Conservation (phyloP, 2,888 invertebrate species). For the Ditula angustiorana region DNA sequence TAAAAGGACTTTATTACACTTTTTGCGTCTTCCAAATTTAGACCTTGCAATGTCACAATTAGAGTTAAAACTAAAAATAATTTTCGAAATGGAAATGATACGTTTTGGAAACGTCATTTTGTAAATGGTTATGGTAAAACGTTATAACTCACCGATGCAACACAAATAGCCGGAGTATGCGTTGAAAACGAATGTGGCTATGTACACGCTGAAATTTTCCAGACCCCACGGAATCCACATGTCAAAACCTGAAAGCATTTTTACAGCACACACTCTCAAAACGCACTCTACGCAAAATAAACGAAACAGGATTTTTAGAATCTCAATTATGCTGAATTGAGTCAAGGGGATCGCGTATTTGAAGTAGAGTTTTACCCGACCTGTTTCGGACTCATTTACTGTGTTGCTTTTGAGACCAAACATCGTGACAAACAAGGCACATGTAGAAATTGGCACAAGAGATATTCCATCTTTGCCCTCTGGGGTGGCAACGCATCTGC, state of each 20-base stretch:
- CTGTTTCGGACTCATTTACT: too few relatives aligned
- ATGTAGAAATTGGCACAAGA: too few relatives aligned
- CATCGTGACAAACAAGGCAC: too few relatives aligned
- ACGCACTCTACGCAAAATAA: too few relatives aligned
- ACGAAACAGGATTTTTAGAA: too few relatives aligned
- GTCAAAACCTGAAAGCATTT: conserved; percentile 67
- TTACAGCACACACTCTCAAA: too few relatives aligned
- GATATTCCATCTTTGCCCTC: too few relatives aligned
- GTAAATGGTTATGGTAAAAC: background rate
- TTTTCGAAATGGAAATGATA: background rate
- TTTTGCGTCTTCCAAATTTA: background rate
- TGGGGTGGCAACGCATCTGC: too few relatives aligned
- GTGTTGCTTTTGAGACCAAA: too few relatives aligned
- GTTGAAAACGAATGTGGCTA: conserved; percentile 67
- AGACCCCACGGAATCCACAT: conserved; percentile 81
- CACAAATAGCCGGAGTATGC: conserved; percentile 71
- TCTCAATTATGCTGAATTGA: too few relatives aligned
- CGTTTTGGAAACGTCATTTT: background rate
- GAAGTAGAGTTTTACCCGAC: too few relatives aligned
- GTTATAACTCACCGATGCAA: conserved; percentile 63
- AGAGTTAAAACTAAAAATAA: background rate
- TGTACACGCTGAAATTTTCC: conserved; percentile 63
- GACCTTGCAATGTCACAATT: background rate
- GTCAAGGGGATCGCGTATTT: too few relatives aligned
- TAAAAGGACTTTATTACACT: background rate